phyloP scores from a whole-genome alignment of 2,888 invertebrate species.

The Drosophila nr. fundita region DNA sequence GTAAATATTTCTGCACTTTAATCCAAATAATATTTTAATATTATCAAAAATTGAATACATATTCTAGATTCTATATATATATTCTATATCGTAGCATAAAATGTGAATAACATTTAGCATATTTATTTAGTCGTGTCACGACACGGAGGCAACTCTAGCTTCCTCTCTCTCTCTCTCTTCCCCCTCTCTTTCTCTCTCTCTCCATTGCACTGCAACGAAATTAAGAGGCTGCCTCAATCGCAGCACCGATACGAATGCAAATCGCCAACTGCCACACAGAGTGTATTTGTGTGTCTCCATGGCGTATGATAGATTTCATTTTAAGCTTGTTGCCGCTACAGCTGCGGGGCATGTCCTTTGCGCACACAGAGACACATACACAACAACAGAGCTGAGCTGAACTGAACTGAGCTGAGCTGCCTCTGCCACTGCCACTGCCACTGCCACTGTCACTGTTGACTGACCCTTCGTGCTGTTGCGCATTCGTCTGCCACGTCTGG shows the following conservation, averaged over 20 bases:
- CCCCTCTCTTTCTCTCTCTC: too few relatives aligned
- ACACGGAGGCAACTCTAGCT: neutral
- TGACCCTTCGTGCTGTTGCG: conserved; percentile 57
- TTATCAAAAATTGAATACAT: neutral
- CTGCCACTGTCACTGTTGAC: neutral
- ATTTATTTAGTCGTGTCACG: neutral
- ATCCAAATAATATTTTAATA: too few relatives aligned
- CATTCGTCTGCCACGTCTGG: conserved; percentile 34
- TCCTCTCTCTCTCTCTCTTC: too few relatives aligned
- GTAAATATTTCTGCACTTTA: neutral
- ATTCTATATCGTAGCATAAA: neutral
- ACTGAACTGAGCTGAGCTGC: conserved; percentile 2
- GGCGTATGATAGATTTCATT: conserved; percentile 72
- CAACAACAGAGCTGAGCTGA: conserved; percentile 36
- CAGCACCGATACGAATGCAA: neutral
- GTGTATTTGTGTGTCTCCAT: conserved; percentile 47
- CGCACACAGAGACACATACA: conserved; percentile 24
- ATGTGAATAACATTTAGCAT: neutral
- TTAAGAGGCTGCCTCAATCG: conserved; percentile 18
- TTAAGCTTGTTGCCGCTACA: conserved; percentile 47
- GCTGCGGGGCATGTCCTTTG: conserved; percentile 34
- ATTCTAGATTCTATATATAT: too few relatives aligned
- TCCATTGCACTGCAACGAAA: neutral
- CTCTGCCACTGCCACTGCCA: too few relatives aligned
- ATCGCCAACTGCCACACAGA: conserved; percentile 16